These are phyloP conservation scores for Cercocebus atys DNA, from an alignment of 2,113 vertebrate genomes.

Conservation along the genomic window DNA sequence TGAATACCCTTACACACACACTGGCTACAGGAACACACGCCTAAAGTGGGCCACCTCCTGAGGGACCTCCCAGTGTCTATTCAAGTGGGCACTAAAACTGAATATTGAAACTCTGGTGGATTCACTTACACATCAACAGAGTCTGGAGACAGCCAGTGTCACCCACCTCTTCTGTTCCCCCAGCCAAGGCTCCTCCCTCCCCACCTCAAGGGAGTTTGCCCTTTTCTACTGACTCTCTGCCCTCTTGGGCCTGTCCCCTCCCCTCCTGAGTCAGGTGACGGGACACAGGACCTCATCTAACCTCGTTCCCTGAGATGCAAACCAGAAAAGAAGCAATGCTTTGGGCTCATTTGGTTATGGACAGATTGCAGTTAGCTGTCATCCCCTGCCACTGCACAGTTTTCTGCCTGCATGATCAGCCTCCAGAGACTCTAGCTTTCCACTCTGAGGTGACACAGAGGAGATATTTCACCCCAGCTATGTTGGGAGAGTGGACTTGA, in stretches of 20 bases:
- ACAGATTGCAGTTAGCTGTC: background rate
- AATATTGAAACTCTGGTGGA: background rate
- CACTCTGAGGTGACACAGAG: background rate
- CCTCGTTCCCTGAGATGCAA: background rate
- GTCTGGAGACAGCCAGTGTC: background rate
- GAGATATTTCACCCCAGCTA: background rate
- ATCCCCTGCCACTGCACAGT: too few species aligned
- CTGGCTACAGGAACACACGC: background rate
- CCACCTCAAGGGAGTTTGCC: background rate
- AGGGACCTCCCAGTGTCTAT: background rate
- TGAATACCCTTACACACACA: background rate
- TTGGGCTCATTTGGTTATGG: background rate
- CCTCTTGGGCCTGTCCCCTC: background rate
- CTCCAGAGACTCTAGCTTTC: too few species aligned
- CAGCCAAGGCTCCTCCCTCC: background rate
- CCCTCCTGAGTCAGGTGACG: too few species aligned
- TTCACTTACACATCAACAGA: fast-evolving
- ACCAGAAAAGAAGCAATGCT: background rate
- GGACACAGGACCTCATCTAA: background rate
- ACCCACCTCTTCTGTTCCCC: too few species aligned
- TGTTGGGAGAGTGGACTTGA: background rate
- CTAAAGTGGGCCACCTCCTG: background rate
- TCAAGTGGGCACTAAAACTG: too few species aligned
- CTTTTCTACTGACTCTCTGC: background rate
- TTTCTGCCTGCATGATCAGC: too few species aligned